Percentiles rank a stretch among this genome's conserved stretches.
phyloP scores from a whole-genome alignment of 2,797 vertebrate species.

The Tachyglossus aculeatus region DNA sequence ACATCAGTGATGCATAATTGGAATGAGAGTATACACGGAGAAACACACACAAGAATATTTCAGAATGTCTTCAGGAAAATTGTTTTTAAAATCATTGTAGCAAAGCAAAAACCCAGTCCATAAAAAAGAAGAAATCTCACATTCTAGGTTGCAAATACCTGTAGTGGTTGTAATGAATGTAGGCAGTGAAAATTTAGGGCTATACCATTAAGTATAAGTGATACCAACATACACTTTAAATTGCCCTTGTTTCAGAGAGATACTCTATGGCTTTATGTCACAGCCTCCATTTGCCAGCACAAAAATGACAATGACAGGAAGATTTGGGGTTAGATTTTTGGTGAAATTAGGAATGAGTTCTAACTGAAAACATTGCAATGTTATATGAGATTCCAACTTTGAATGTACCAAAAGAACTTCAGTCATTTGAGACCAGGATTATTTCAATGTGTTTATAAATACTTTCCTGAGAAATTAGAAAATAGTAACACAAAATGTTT shows the following conservation, averaged over 20 bases:
- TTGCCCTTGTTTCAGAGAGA: not conserved
- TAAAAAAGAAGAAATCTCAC: not conserved
- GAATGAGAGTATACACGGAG: not conserved
- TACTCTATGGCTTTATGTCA: not conserved
- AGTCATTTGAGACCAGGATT: not conserved
- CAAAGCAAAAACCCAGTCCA: not conserved
- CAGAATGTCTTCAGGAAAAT: not conserved
- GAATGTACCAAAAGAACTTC: not conserved
- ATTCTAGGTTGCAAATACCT: not conserved
- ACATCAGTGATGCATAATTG: no score
- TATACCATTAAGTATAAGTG: not conserved
- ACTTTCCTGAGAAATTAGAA: not conserved
- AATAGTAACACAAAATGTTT: not conserved
- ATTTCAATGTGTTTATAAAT: no score
- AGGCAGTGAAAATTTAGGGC: not conserved
- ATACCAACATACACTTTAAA: not conserved
- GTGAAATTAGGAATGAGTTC: not conserved
- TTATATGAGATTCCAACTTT: not conserved
- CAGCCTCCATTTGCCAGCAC: not conserved
- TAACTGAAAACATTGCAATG: not conserved
- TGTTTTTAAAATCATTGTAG: no score
- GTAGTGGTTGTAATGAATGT: not conserved
- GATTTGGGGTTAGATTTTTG: not conserved
- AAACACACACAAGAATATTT: not conserved
- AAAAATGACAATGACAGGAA: not conserved